Base-by-base conservation (phyloP, 2,888 invertebrate genomes). In the Tachystola acroxantha region DNA sequence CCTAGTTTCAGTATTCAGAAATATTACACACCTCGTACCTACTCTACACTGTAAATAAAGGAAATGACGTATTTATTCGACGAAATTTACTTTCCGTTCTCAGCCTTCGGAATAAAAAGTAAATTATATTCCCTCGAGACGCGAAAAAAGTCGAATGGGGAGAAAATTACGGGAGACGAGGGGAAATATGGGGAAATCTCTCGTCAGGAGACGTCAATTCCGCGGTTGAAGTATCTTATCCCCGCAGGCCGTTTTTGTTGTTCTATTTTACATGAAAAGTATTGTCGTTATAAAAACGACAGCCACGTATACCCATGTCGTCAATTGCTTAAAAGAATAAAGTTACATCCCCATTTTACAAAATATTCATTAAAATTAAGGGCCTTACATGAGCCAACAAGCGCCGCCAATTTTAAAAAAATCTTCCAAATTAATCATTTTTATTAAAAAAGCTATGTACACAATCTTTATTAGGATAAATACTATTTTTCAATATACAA, bases 111-210 rank as follows among this genome's bases (percentile, higher is more conserved):
- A 37, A 41, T 30, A 47, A 45, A 42, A 45, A 48, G 48, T 45
- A 57, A 60, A 62, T 59, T 52, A 51, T 48, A 48, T 50, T 43
- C 53, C 58, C 50, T 43, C 10, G 50, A 45, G 51, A 43, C 39
- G 43, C 36, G 47, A 44, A 60, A 59, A 57, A 46, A 24, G 24
- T 49, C 41, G 45, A 55, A 53, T 46, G 37, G 34, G 37, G 37
- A 45, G 50, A 46, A 45, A 48, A 53, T 57, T 50, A 45, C 34
- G 38, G 31, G 43, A 50, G 47, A 52, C 46, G 45, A 45, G 36
- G 43, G 39, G 41, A 53, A 60, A 58, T 57, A 60, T 50, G 48
- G 37, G 44, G 32, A 39, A 46, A 56, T 52, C 39, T 48, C 41
- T 38, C 39, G 34, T 28, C 39, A 29, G 32, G 39, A 27, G 39